Percentiles rank a stretch among this genome's conserved stretches.
Evolutionary conservation across 2,888 invertebrate genomes (phyloP).

Genomic region (Heterodera filipjevi): DNA sequence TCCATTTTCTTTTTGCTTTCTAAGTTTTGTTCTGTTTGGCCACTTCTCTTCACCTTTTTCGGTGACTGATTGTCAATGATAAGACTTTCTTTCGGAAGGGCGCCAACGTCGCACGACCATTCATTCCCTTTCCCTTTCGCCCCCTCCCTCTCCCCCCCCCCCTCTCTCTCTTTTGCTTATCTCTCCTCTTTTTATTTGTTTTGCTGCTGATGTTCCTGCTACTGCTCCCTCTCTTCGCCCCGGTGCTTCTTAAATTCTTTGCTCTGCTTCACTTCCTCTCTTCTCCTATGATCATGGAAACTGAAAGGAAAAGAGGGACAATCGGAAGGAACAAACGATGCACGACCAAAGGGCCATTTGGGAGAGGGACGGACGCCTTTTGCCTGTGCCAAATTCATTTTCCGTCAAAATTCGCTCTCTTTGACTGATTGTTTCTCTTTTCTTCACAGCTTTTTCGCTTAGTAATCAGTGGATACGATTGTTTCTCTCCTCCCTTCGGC

Average conservation of each 20-base stretch:
- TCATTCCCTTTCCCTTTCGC: not conserved
- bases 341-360: too few relatives aligned
- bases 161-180: conserved; percentile 15
- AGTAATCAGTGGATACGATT: not conserved
- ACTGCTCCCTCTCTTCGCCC: conserved; percentile 23
- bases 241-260: too few relatives aligned
- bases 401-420: too few relatives aligned
- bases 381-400: too few relatives aligned
- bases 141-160: not conserved
- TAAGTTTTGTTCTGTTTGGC: not conserved
- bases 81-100: not conserved
- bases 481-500: not conserved
- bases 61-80: not conserved
- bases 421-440: not conserved
- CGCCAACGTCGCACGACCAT: conserved; percentile 22
- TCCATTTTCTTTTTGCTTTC: not conserved
- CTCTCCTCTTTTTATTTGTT: conserved; percentile 31
- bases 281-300: conserved; percentile 12
- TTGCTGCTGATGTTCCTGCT: conserved; percentile 21
- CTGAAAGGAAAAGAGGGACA: too few relatives aligned
- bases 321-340: too few relatives aligned
- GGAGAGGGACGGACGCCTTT: too few relatives aligned
- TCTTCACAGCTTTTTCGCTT: not conserved
- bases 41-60: not conserved
- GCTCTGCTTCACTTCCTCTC: conserved; percentile 26